Evolutionary conservation across 2,888 invertebrate species (phyloP).

Genomic region (Stenichneumon culpator): DNA sequence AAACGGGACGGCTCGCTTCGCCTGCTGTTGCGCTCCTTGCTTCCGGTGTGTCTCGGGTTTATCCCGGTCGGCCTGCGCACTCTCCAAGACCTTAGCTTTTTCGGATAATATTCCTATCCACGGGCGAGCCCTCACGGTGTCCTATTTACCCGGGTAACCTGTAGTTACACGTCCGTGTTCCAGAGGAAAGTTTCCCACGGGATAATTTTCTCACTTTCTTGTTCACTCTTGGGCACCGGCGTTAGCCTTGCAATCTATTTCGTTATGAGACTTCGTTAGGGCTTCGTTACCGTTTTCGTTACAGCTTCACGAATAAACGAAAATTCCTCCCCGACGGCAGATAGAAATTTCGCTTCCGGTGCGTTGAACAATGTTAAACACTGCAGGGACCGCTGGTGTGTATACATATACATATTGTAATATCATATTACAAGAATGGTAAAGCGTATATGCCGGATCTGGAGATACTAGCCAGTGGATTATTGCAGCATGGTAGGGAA

Average conservation of each 20-base stretch:
- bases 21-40: constrained; percentile 5
- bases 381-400: neutral
- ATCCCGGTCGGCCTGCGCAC: constrained; percentile 23
- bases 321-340: constrained; percentile 38
- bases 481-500: constrained; percentile 13
- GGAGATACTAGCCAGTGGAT: constrained; percentile 29
- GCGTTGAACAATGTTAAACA: constrained; percentile 7
- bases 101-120: constrained; percentile 33
- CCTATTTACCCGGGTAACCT: constrained; percentile 16
- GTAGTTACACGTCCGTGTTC: constrained; percentile 24
- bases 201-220: constrained; percentile 61
- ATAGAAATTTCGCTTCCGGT: constrained; percentile 22
- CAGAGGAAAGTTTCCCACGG: constrained; percentile 42
- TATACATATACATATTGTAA: neutral
- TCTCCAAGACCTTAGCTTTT: constrained; percentile 27
- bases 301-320: constrained; percentile 40
- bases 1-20: constrained; percentile 12
- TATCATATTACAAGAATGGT: constrained; percentile 29
- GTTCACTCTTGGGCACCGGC: constrained; percentile 20
- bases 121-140: constrained; percentile 30
- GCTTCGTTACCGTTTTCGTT: constrained; percentile 49
- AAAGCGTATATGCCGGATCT: constrained; percentile 3
- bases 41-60: constrained; percentile 39
- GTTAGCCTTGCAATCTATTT: constrained; percentile 29
- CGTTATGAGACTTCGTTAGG: constrained; percentile 50